phyloP scores from a whole-genome alignment of 2,797 vertebrate genomes.

The Chaenodraco wilsoni region DNA sequence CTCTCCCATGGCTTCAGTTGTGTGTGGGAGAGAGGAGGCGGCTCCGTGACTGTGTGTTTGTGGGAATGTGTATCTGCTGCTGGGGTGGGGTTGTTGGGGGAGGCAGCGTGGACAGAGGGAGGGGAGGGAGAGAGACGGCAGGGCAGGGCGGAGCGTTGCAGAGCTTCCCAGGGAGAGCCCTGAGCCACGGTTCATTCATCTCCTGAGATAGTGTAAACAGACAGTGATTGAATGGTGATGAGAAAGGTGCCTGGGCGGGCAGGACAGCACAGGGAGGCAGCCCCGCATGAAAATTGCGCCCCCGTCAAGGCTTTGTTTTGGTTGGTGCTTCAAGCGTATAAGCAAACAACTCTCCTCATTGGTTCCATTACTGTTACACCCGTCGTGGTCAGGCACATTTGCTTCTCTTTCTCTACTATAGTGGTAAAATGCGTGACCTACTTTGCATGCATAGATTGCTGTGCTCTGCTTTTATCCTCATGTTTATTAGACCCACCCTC shows the following conservation, averaged over 20 bases:
- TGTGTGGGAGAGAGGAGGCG: constrained; percentile 51
- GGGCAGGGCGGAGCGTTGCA: constrained; percentile 64
- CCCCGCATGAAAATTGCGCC: constrained; percentile 73
- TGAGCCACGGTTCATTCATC: constrained; percentile 79
- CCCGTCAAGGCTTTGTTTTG: constrained; percentile 76
- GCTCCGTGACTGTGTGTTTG: constrained; percentile 50
- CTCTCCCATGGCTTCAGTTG: constrained; percentile 57
- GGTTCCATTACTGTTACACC: constrained; percentile 73
- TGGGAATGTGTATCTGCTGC: constrained; percentile 25
- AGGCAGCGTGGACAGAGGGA: constrained; percentile 21
- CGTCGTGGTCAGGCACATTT: constrained; percentile 56
- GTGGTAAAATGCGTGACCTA: constrained; percentile 73
- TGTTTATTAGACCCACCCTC: constrained; percentile 57
- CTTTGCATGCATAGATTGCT: constrained; percentile 72
- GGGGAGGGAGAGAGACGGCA: constrained; percentile 18
- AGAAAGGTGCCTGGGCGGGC: constrained; percentile 77
- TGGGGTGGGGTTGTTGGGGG: constrained; percentile 55
- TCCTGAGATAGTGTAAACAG: constrained; percentile 84
- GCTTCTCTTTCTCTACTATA: constrained; percentile 52
- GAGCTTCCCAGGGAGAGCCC: constrained; percentile 81
- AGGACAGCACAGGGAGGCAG: constrained; percentile 56
- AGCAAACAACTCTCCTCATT: constrained; percentile 75
- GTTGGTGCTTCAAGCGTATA: constrained; percentile 70
- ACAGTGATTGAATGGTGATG: constrained; percentile 85
- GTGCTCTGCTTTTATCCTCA: constrained; percentile 49